Evolutionary conservation across 2,797 vertebrate species (phyloP), one percentile per base, ranked within the genome.

Genomic region (Enteromius trimaculatus): DNA sequence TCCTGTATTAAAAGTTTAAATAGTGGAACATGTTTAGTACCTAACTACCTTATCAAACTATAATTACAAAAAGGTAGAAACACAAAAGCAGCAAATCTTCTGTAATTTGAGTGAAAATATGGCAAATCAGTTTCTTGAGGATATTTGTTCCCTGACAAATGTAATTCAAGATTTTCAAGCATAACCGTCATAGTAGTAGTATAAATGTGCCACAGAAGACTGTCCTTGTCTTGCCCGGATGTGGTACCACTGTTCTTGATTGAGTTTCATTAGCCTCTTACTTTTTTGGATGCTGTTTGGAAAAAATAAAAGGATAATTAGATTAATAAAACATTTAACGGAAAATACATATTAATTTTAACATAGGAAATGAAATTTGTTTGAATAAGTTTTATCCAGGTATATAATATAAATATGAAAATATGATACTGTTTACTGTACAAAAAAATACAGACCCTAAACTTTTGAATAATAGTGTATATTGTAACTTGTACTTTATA

Each of bases 281-380:
- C 47, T 90, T 92, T 90, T 91, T 88, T 85, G 90, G 90, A 86
- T 94, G 90, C 94, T 94, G 76, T 87, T 49, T 9, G n/a, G 82
- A 26, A 13, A 85, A 86, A 79, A 53, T 85, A 79, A 39, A 26
- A 89, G 6, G 34, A 39, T 39, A 39, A 39, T 39, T 39, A 82
- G 44, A 82, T 26, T 39, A 21, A 21, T 6, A 3, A 72, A 62
- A 64, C 19, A 72, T 9, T n/a, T 1, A 9, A n/a, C 34, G 47
- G 49, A 66, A 71, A 3, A 16, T 2, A 0, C 6, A 8, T 70
- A 1, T 68, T 55, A 16, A 49, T 55, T 26, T 23, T 39, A 39
- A 39, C 29, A 53, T 13, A 5, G 10, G 17, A 72, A 53, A 16
- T 37, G 3, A 53, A 8, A 21, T 74, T 34, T 21, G 17, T 17